These are phyloP conservation scores for Halocaridina rubra DNA, from an alignment of 2,888 invertebrate genomes.

Conservation along the genomic window DNA sequence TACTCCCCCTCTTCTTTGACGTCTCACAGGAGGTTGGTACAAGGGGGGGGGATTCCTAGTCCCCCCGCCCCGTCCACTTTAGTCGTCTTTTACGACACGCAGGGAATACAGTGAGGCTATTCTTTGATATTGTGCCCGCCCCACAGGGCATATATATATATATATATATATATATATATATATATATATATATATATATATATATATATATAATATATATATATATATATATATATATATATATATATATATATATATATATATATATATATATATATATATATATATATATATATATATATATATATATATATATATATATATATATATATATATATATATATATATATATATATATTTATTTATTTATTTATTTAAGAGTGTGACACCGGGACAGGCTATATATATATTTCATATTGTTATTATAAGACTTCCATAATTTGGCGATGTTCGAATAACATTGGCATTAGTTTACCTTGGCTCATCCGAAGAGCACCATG, in stretches of 20 bases:
- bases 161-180: constrained; percentile 32
- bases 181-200: constrained; percentile 31
- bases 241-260: constrained; percentile 7
- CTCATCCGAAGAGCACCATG: no score
- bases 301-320: constrained; percentile 34
- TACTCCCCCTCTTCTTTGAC: no score
- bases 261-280: constrained; percentile 3
- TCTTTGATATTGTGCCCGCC: no score
- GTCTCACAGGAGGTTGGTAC: no score
- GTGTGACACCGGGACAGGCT: background rate
- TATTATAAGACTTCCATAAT: no score
- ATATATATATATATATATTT: background rate
- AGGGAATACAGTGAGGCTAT: background rate
- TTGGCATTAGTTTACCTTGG: no score
- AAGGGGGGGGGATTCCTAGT: no score
- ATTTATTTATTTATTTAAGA: background rate
- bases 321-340: constrained; percentile 5
- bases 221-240: constrained; percentile 25
- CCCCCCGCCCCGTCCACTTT: no score
- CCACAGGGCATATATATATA: constrained; percentile 25
- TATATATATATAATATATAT: constrained; percentile 20
- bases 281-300: constrained; percentile 32
- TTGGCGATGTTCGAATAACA: background rate
- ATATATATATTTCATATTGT: background rate
- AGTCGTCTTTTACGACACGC: no score